Evolutionary conservation across 2,888 invertebrate genomes (phyloP).

Genomic region (Elgonia sp.): DNA sequence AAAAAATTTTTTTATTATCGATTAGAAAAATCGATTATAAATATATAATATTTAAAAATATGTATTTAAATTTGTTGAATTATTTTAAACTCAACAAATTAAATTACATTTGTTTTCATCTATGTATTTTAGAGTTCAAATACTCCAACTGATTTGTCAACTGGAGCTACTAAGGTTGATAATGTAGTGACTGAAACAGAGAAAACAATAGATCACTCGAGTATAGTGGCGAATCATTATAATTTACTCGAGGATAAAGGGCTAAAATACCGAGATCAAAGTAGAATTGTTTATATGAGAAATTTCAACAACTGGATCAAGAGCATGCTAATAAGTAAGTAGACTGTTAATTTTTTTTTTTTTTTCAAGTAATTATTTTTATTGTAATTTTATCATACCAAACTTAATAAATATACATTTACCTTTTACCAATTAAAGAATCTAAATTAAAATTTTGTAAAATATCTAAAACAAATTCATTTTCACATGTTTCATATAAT

Average conservation of each 20-base stretch:
- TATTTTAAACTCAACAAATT: no score
- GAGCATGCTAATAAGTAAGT: conserved; percentile 96
- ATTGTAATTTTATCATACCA: neutral
- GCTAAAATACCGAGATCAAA: conserved; percentile 93
- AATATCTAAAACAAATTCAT: conserved; percentile 3
- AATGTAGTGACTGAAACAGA: conserved; percentile 41
- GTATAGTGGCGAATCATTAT: conserved; percentile 96
- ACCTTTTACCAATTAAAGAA: neutral
- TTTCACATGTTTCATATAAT: neutral
- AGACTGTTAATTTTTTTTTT: conserved; percentile 42
- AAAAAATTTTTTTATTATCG: no score
- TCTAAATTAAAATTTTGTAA: no score
- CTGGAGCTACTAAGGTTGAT: conserved; percentile 29
- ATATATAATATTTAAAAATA: no score
- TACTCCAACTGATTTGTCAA: conserved; percentile 47
- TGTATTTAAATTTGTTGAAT: no score
- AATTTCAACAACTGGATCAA: conserved; percentile 99
- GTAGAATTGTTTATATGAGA: conserved; percentile 96
- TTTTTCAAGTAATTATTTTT: conserved; percentile 4
- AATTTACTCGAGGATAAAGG: conserved; percentile 96
- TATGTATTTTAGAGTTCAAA: conserved; percentile 45
- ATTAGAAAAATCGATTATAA: no score
- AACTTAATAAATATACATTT: no score
- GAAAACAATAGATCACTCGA: conserved; percentile 33
- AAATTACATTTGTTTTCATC: no score